Percentiles rank a stretch among this genome's conserved stretches.
phyloP scores from a whole-genome alignment of 2,113 vertebrate genomes.

The Melanocharis versteri region DNA sequence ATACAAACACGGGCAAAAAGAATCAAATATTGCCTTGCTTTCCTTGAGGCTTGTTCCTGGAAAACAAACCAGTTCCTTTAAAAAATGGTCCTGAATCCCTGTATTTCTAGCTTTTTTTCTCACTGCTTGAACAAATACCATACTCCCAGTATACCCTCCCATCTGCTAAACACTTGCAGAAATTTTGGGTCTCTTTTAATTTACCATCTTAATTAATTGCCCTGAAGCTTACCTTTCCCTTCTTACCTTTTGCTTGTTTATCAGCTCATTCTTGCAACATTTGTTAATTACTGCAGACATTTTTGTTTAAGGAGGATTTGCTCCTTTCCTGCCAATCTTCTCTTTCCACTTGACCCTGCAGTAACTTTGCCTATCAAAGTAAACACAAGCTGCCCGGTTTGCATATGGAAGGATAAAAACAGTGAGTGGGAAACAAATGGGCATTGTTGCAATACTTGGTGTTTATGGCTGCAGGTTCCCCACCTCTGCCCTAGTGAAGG shows the following conservation, averaged over 20 bases:
- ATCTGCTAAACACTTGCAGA: background rate
- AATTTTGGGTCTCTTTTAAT: background rate
- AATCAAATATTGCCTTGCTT: background rate
- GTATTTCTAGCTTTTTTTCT: background rate
- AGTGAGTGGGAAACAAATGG: background rate
- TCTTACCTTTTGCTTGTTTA: slow-evolving; percentile 13
- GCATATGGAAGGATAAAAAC: background rate
- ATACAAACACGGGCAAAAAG: background rate
- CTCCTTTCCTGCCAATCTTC: slow-evolving; percentile 15
- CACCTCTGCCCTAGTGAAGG: background rate
- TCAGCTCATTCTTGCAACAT: background rate
- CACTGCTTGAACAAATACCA: background rate
- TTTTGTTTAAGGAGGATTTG: background rate
- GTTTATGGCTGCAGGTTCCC: background rate
- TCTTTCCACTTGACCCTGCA: background rate
- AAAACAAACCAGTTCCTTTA: background rate
- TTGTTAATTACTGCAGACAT: background rate
- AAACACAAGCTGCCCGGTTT: background rate
- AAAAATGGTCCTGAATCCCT: no score
- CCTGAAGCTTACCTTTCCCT: background rate
- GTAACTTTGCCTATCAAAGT: background rate
- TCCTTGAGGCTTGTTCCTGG: background rate
- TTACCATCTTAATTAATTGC: slow-evolving; percentile 12
- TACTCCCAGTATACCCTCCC: background rate
- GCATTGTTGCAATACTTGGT: accelerated